phyloP scores from a whole-genome alignment of 2,888 invertebrate species.

The Drosophila suboccidentalis region DNA sequence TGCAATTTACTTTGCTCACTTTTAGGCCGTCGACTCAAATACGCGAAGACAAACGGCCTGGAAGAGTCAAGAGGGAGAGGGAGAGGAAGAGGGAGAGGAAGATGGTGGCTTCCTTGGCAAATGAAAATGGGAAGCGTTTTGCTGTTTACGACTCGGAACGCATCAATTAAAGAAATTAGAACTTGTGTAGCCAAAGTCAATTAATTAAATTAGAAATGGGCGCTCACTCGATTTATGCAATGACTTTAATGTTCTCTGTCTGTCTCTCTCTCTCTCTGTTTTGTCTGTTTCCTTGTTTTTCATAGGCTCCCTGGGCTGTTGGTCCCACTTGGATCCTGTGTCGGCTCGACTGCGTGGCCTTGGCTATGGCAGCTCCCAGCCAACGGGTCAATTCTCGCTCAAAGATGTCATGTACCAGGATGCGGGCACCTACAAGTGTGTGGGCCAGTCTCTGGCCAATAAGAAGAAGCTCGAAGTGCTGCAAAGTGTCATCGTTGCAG shows the following conservation, averaged over 20 bases:
- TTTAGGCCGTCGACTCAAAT: slow-evolving; percentile 45
- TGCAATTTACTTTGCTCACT: slow-evolving; percentile 82
- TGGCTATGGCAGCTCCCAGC: slow-evolving; percentile 87
- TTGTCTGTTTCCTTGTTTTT: not conserved
- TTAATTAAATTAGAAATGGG: slow-evolving; percentile 79
- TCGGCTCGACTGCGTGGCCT: slow-evolving; percentile 87
- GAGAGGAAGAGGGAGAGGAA: not conserved
- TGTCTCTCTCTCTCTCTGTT: not conserved
- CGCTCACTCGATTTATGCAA: slow-evolving; percentile 56
- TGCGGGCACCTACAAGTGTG: slow-evolving; percentile 91
- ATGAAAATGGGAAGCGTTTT: slow-evolving; percentile 38
- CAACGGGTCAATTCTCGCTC: slow-evolving; percentile 88
- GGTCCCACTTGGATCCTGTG: slow-evolving; percentile 87
- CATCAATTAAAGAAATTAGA: slow-evolving; percentile 84
- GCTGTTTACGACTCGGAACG: slow-evolving; percentile 51
- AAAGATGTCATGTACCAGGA: slow-evolving; percentile 92
- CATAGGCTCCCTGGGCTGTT: slow-evolving; percentile 88
- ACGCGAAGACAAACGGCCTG: not conserved
- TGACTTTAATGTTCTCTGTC: slow-evolving; percentile 23
- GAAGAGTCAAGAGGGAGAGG: not conserved
- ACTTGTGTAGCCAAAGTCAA: slow-evolving; percentile 72
- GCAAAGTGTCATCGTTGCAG: slow-evolving; percentile 87
- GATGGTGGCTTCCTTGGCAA: slow-evolving; percentile 30
- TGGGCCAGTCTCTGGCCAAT: slow-evolving; percentile 86
- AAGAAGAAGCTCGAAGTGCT: slow-evolving; percentile 87